Evolutionary conservation across 2,888 invertebrate genomes (phyloP).

Genomic region (Xylophagus ater): DNA sequence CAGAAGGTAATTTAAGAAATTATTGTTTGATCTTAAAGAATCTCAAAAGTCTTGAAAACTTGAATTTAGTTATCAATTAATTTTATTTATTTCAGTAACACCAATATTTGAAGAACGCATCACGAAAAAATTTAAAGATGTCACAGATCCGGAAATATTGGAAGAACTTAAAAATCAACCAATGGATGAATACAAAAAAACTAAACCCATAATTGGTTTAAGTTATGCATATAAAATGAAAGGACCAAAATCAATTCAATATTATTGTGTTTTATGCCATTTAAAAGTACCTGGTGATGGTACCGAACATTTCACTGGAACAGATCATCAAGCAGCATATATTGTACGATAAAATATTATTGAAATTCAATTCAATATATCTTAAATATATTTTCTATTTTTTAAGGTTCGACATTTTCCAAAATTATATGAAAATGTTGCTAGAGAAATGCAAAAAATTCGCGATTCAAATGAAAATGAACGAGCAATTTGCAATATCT

Average conservation of each 20-base stretch:
- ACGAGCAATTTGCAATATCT: conserved; percentile 10
- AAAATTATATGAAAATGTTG: conserved; percentile 12
- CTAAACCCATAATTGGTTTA: conserved; percentile 13
- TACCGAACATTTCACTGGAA: conserved; percentile 10
- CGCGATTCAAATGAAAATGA: neutral
- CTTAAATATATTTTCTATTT: neutral
- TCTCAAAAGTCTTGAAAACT: too few species aligned
- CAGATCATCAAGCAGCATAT: conserved; percentile 13
- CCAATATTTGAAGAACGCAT: conserved; percentile 13
- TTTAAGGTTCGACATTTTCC: conserved; percentile 17
- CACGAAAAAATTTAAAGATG: conserved; percentile 8
- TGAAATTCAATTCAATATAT: neutral
- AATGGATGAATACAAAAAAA: conserved; percentile 13
- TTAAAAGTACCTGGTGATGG: neutral
- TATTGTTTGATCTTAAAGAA: too few species aligned
- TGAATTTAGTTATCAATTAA: neutral
- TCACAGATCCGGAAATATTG: neutral
- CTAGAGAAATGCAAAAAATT: neutral
- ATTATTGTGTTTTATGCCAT: conserved; percentile 11
- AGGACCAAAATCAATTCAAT: neutral
- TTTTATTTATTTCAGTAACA: conserved; percentile 10
- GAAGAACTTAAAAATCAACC: conserved; percentile 8
- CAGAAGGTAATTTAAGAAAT: conserved; percentile 8
- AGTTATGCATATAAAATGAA: conserved; percentile 14
- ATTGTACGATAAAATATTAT: conserved; percentile 8